Percentiles rank a stretch among this genome's conserved stretches.
Conservation (phyloP, 2,888 invertebrate species). For the Metopia argyrocephala region DNA sequence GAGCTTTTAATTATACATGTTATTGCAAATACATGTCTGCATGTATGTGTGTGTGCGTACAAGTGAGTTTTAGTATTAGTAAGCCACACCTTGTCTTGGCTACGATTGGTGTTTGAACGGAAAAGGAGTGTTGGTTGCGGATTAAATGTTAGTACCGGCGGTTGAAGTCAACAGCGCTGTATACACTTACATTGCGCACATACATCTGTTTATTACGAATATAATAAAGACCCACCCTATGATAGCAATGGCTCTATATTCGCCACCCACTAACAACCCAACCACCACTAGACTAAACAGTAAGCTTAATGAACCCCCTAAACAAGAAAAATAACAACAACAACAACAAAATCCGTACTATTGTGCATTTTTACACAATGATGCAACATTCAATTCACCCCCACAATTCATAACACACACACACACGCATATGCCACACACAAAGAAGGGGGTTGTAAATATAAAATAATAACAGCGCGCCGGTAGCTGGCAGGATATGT, state of each 20-base stretch:
- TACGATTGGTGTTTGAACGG: slow-evolving; percentile 76
- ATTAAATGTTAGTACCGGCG: slow-evolving; percentile 71
- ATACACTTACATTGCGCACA: neutral
- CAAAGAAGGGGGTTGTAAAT: slow-evolving; percentile 56
- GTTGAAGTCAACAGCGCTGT: slow-evolving; percentile 64
- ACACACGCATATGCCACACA: neutral
- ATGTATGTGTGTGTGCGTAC: slow-evolving; percentile 30
- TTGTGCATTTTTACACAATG: slow-evolving; percentile 5
- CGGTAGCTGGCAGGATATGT: slow-evolving; percentile 76
- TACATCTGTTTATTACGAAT: neutral
- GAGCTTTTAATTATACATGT: slow-evolving; percentile 58
- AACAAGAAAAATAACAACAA: neutral
- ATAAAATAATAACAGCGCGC: slow-evolving; percentile 65
- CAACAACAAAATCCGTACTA: neutral
- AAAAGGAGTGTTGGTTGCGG: slow-evolving; percentile 75
- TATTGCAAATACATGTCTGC: neutral
- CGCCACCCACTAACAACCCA: slow-evolving; percentile 61
- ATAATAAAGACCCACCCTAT: slow-evolving; percentile 61
- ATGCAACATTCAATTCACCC: slow-evolving; percentile 31
- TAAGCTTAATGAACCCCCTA: slow-evolving; percentile 46
- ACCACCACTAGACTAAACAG: slow-evolving; percentile 49
- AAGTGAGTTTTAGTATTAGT: slow-evolving; percentile 39
- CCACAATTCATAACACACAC: neutral
- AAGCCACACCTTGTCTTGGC: slow-evolving; percentile 75
- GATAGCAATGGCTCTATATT: slow-evolving; percentile 21